Evolutionary conservation across 1,140 invertebrate species (phyloP), one percentile per base, ranked within the genome.

Genomic region (Probaryconus sp.): DNA sequence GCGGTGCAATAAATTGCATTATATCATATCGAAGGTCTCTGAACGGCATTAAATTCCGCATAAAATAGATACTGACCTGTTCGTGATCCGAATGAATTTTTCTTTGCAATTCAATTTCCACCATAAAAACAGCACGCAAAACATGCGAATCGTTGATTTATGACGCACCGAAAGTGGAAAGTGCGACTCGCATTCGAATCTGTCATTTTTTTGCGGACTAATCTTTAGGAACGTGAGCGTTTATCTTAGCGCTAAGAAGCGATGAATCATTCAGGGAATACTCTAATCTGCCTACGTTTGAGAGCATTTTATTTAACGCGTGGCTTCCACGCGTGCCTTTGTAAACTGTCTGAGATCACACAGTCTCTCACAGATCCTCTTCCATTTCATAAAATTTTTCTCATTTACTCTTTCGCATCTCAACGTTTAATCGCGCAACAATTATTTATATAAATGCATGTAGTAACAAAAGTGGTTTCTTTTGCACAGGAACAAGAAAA

Each of bases 171-270:
- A 43, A 26, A 43, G 17, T n/a, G 21, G 9, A 7, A 20, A 16
- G 9, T 18, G 9, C 21, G 21, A 21, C 18, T 7, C 11, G 38
- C 31, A 37, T 56, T 61, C 35, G 40, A 45, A 53, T 38, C 45
- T 18, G 60, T 53, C 38, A 47, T 65, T 73, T 73, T 53, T 67
- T 73, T 37, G 5, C 48, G 47, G 38, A 9, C 61, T 64, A 67
- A 65, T 63, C 60, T 72, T 47, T 30, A 31, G 17, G 20, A 24
- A 17, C 48, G 48, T 28, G 35, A 37, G 18, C 35, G 60, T 71
- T 71, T 64, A 51, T 71, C 50, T 38, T 37, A 20, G 43, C 45
- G 40, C 42, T 73, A 60, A 73, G 70, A 56, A 16, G 42, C 47
- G 40, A 67, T 73, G 63, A 61, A 73, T 73, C 63, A 73, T 67